Percentiles rank a stretch among this genome's conserved stretches.
Conservation (phyloP, 2,113 vertebrate species). For the Mobula birostris region DNA sequence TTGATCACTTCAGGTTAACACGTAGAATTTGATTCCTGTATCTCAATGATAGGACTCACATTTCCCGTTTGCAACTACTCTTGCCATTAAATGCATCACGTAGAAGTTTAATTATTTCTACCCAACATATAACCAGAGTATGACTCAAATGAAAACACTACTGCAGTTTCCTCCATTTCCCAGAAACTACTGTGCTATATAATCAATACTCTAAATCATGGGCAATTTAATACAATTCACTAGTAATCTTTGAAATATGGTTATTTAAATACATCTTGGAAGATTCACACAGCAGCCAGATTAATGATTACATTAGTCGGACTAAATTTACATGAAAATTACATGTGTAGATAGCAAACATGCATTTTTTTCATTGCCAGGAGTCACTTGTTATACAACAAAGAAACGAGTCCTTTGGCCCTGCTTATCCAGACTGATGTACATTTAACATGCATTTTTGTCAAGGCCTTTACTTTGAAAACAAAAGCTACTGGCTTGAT, state of each 20-base stretch:
- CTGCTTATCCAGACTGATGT: no score
- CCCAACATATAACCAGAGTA: neutral
- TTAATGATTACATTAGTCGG: neutral
- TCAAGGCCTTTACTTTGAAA: neutral
- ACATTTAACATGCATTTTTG: neutral
- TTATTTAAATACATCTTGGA: neutral
- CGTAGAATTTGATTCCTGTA: neutral
- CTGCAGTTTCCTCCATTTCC: neutral
- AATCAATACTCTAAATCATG: neutral
- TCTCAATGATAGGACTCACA: neutral
- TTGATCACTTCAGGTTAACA: neutral
- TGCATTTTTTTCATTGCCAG: neutral
- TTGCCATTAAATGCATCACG: neutral
- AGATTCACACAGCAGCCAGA: neutral
- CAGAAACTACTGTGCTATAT: neutral
- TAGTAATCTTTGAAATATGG: neutral
- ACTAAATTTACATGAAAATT: neutral
- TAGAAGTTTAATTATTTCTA: neutral
- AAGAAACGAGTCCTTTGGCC: no score
- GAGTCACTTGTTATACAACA: neutral
- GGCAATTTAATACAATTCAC: neutral
- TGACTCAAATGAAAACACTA: neutral
- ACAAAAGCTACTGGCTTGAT: neutral
- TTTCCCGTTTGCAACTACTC: neutral
- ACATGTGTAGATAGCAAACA: neutral